phyloP scores from a whole-genome alignment of 1,140 invertebrate genomes.

The Orussus abietinus region DNA sequence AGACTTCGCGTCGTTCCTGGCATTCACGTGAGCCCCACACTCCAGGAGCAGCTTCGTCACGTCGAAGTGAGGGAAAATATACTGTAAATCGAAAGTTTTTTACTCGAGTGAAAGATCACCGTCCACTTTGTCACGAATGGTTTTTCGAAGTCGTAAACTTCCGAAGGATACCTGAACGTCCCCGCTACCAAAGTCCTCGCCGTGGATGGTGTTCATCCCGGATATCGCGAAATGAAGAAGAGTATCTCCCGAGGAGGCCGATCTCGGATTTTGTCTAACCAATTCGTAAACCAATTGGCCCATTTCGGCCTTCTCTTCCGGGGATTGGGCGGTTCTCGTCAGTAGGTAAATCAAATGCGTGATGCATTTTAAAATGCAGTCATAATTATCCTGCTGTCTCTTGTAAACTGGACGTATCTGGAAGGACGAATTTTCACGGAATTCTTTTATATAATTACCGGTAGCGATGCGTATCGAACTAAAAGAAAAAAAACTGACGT shows the following conservation, averaged over 20 bases:
- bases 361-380: conserved; percentile 73
- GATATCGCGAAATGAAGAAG: conserved; percentile 80
- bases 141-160: no score
- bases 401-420: conserved; percentile 68
- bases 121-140: no score
- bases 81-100: no score
- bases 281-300: conserved; percentile 53
- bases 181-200: conserved; percentile 68
- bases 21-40: conserved; percentile 72
- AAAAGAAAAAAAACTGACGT: conserved; percentile 12
- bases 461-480: conserved; percentile 1
- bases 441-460: background rate
- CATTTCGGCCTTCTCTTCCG: conserved; percentile 49
- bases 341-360: conserved; percentile 79
- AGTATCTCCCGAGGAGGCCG: conserved; percentile 69
- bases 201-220: conserved; percentile 73
- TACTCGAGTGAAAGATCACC: no score
- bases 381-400: conserved; percentile 77
- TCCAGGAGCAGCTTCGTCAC: conserved; percentile 69
- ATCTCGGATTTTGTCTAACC: conserved; percentile 63
- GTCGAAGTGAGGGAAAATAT: conserved; percentile 68
- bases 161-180: conserved; percentile 64
- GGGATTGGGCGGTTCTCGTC: conserved; percentile 58
- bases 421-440: conserved; percentile 15
- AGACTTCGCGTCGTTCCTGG: conserved; percentile 69